Evolutionary conservation across 2,888 invertebrate genomes (phyloP).

Genomic region (Colostygia pectinataria): DNA sequence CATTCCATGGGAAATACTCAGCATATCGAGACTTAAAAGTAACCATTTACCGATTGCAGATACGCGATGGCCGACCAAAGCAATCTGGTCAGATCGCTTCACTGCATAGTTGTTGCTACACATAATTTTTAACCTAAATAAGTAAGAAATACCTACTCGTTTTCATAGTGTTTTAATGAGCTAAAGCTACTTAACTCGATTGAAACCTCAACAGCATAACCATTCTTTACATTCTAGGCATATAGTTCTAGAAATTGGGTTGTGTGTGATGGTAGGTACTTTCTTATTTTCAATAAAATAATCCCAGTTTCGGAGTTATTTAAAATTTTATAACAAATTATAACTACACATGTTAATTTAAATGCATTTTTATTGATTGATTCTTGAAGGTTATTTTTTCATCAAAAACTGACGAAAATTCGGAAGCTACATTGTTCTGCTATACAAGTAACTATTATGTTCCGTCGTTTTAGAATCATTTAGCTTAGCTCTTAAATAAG

Average conservation of each 20-base stretch:
- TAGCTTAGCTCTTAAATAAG: constrained; percentile 64
- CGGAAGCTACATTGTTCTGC: background rate
- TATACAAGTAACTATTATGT: constrained; percentile 12
- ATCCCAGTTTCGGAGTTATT: too few species aligned
- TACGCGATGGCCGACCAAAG: constrained; percentile 78
- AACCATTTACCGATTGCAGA: constrained; percentile 82
- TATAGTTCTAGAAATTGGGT: too few species aligned
- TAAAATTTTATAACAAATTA: too few species aligned
- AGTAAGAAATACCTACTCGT: constrained; percentile 72
- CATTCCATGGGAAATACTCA: constrained; percentile 76
- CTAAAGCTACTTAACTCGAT: constrained; percentile 15
- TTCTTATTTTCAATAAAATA: too few species aligned
- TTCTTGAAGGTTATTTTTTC: too few species aligned
- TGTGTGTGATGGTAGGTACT: too few species aligned
- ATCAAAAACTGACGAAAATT: too few species aligned
- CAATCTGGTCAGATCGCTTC: constrained; percentile 79
- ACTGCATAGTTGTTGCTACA: constrained; percentile 71
- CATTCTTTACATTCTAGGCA: constrained; percentile 13
- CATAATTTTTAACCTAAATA: constrained; percentile 80
- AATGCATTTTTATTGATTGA: too few species aligned
- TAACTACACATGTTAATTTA: too few species aligned
- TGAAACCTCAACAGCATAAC: too few species aligned
- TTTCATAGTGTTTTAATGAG: constrained; percentile 64
- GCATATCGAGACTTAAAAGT: constrained; percentile 79
- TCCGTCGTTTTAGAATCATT: constrained; percentile 29